Evolutionary conservation across 2,888 invertebrate genomes (phyloP).

Genomic region (Oscheius sp.): DNA sequence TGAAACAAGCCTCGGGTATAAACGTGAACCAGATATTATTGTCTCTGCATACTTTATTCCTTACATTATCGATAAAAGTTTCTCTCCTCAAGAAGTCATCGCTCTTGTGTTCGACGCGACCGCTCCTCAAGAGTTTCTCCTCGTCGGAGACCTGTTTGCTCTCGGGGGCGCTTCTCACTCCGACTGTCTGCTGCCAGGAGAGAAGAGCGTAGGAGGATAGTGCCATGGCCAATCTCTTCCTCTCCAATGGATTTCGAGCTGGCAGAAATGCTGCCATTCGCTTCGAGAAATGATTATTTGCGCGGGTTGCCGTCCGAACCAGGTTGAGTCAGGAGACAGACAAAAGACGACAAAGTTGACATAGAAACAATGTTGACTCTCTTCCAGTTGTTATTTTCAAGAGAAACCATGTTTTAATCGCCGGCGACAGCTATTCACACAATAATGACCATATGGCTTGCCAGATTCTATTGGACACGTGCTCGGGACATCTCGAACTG

Average conservation of each 20-base stretch:
- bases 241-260: slow-evolving; percentile 1
- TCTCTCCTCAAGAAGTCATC: no score
- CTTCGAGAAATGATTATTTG: slow-evolving; percentile 47
- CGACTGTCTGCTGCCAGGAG: background rate
- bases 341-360: background rate
- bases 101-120: slow-evolving; percentile 4
- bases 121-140: slow-evolving; percentile 33
- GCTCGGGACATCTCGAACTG: no score
- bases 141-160: slow-evolving; percentile 31
- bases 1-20: no score
- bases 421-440: no score
- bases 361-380: background rate
- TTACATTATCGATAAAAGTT: no score
- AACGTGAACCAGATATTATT: no score
- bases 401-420: no score
- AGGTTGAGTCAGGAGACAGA: slow-evolving; percentile 20
- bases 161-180: slow-evolving; percentile 30
- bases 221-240: background rate
- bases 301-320: slow-evolving; percentile 35
- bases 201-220: slow-evolving; percentile 9
- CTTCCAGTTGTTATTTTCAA: no score
- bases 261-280: slow-evolving; percentile 42
- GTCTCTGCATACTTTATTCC: no score
- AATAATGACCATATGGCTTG: no score
- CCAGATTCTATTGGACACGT: no score